Evolutionary conservation across 2,888 invertebrate species (phyloP).

Genomic region (Cephus pulcher): DNA sequence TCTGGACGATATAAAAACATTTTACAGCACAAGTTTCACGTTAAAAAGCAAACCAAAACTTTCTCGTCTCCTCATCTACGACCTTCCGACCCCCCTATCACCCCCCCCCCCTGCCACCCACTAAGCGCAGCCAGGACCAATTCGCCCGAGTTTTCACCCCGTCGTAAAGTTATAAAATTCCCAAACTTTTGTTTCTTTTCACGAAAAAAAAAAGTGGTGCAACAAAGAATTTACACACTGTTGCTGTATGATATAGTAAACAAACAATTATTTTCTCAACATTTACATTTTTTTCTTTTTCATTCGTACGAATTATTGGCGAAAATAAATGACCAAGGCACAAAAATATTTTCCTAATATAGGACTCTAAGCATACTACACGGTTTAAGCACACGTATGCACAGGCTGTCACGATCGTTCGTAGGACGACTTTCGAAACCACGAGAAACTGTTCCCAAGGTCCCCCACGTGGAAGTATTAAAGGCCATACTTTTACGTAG

Average conservation of each 20-base stretch:
- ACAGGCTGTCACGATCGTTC: not conserved
- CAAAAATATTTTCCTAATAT: not conserved
- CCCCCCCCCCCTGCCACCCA: not conserved
- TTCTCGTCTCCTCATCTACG: conserved; percentile 7
- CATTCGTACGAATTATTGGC: not conserved
- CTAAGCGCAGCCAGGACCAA: conserved; percentile 9
- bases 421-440: not conserved
- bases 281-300: not conserved
- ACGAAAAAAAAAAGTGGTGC: too few relatives aligned
- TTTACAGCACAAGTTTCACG: conserved; percentile 19
- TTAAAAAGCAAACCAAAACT: conserved; percentile 14
- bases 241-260: not conserved
- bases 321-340: not conserved
- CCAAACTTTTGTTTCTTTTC: conserved; percentile 7
- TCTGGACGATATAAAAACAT: conserved; percentile 13
- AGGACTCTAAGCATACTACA: not conserved
- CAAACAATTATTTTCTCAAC: not conserved
- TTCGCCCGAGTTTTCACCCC: conserved; percentile 21
- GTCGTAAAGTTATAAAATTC: conserved; percentile 22
- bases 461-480: not conserved
- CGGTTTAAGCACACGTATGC: not conserved
- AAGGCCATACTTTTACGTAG: not conserved
- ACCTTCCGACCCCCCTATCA: not conserved
- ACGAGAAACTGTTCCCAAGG: not conserved
- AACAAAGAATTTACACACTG: not conserved